phyloP scores from a whole-genome alignment of 1,140 invertebrate genomes.

The Drosophila parvula region DNA sequence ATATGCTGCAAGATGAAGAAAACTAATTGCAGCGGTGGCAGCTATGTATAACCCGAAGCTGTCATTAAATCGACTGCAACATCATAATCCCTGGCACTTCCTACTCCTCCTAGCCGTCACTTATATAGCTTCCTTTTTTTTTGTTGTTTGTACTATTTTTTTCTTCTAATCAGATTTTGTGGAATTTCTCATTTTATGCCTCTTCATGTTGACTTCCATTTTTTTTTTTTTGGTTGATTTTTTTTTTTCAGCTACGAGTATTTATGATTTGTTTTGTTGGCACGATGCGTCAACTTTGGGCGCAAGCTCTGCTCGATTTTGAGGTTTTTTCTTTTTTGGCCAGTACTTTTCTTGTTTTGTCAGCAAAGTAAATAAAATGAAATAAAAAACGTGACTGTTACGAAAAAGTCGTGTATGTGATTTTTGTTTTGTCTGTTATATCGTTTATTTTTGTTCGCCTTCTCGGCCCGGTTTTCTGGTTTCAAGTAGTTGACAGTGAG shows the following conservation, averaged over 20 bases:
- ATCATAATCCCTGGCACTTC: constrained; percentile 67
- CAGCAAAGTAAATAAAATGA: constrained; percentile 74
- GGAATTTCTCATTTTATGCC: constrained; percentile 50
- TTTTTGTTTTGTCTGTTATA: constrained; percentile 54
- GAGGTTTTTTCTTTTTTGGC: constrained; percentile 24
- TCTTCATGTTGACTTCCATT: constrained; percentile 36
- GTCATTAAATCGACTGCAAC: constrained; percentile 77
- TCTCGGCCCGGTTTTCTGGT: constrained; percentile 33
- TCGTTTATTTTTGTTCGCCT: constrained; percentile 39
- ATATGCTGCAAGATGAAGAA: constrained; percentile 35
- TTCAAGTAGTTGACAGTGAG: constrained; percentile 66
- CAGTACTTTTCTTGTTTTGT: constrained; percentile 62
- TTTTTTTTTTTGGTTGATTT: constrained; percentile 17
- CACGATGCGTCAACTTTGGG: constrained; percentile 64
- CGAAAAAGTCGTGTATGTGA: constrained; percentile 78
- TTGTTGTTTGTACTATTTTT: constrained; percentile 12
- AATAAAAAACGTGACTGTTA: constrained; percentile 77
- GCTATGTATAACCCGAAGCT: constrained; percentile 64
- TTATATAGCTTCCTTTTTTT: constrained; percentile 3
- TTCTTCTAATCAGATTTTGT: constrained; percentile 68
- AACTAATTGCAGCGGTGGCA: constrained; percentile 37
- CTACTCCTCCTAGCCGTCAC: constrained; percentile 4
- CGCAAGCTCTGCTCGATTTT: constrained; percentile 48
- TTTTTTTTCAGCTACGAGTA: constrained; percentile 18
- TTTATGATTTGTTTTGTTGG: constrained; percentile 62